A percentile compares a stretch with the other conserved stretches of the same genome.
These are phyloP conservation scores for Phaonia tiefii DNA, from an alignment of 2,888 invertebrate genomes.

Conservation along the genomic window DNA sequence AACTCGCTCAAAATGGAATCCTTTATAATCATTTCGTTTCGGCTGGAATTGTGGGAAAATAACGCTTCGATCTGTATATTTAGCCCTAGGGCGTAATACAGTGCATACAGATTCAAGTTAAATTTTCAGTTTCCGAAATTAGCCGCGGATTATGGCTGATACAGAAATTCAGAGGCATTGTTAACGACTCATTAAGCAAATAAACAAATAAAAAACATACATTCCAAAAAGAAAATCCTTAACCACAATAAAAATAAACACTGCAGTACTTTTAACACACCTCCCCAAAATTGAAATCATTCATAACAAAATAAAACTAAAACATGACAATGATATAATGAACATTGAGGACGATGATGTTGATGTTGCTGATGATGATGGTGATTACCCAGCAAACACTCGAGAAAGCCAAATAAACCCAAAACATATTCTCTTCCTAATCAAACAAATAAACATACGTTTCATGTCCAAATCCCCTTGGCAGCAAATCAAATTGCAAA, in stretches of 20 bases:
- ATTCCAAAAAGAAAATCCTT: slow-evolving; percentile 35
- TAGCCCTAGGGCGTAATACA: background rate
- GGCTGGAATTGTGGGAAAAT: background rate
- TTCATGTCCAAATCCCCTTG: slow-evolving; percentile 15
- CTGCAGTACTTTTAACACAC: slow-evolving; percentile 33
- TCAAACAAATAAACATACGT: slow-evolving; percentile 56
- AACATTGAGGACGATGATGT: background rate
- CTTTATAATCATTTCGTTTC: too few relatives aligned
- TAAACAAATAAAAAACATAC: slow-evolving; percentile 45
- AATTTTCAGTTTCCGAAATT: background rate
- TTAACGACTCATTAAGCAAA: slow-evolving; percentile 59
- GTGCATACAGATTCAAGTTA: background rate
- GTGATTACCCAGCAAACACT: slow-evolving; percentile 60
- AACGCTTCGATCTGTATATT: too few relatives aligned
- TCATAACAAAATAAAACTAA: slow-evolving; percentile 23
- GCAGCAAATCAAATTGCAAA: slow-evolving; percentile 12
- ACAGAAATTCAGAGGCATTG: slow-evolving; percentile 19
- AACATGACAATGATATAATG: slow-evolving; percentile 29
- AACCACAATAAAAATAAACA: slow-evolving; percentile 57
- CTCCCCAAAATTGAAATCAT: too few relatives aligned
- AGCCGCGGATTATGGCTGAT: background rate
- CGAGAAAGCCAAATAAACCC: slow-evolving; percentile 35
- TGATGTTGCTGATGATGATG: slow-evolving; percentile 39
- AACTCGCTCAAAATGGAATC: too few relatives aligned
- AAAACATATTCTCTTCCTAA: slow-evolving; percentile 40